Conservation (phyloP, 1,140 invertebrate species). For the Cyclargus thomasi region DNA sequence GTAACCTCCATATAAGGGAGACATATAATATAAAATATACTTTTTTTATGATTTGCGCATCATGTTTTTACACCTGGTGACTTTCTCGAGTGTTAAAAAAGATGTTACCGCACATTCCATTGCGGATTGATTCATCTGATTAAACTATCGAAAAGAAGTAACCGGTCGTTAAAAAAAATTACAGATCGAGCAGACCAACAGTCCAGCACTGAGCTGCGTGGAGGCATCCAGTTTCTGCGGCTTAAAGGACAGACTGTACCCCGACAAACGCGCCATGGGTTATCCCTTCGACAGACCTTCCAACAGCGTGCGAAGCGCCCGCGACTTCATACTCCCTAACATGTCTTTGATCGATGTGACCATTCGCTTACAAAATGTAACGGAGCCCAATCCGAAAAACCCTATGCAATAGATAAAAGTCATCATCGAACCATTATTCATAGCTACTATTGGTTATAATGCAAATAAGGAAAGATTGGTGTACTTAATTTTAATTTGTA, state of each 20-base stretch:
- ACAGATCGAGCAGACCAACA: constrained; percentile 73
- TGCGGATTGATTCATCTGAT: too few relatives aligned
- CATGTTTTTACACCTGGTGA: too few relatives aligned
- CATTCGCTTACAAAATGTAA: constrained; percentile 56
- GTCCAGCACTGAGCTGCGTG: constrained; percentile 70
- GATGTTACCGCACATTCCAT: too few relatives aligned
- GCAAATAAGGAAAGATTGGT: constrained; percentile 44
- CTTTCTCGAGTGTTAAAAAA: too few relatives aligned
- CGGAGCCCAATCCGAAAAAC: constrained; percentile 61
- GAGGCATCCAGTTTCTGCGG: constrained; percentile 83
- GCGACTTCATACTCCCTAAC: constrained; percentile 76
- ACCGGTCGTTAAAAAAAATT: not conserved
- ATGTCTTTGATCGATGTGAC: constrained; percentile 75
- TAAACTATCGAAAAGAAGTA: too few relatives aligned
- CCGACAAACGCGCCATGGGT: constrained; percentile 81
- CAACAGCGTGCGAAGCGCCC: constrained; percentile 73
- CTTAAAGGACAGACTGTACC: constrained; percentile 79
- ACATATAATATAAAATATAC: too few relatives aligned
- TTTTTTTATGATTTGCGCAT: too few relatives aligned
- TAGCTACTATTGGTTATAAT: not conserved
- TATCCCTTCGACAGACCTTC: constrained; percentile 81
- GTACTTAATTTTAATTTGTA: constrained; percentile 29
- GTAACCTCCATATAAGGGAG: too few relatives aligned
- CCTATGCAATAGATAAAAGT: constrained; percentile 19
- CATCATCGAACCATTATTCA: not conserved